phyloP scores from a whole-genome alignment of 2,113 vertebrate genomes.

The Menidia beryllina region DNA sequence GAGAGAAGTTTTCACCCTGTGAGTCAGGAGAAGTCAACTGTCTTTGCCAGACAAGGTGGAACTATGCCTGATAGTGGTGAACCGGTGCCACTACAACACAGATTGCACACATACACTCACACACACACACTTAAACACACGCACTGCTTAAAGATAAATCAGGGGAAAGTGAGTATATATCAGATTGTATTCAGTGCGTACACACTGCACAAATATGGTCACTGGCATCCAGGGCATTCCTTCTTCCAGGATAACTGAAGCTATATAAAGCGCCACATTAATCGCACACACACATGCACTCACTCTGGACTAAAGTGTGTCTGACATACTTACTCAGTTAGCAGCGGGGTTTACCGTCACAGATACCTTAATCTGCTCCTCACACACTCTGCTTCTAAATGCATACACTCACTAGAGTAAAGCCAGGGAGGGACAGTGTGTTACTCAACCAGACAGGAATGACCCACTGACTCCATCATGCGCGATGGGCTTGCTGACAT shows the following conservation, averaged over 20 bases:
- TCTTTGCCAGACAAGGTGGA: slow-evolving; percentile 58
- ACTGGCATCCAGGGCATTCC: slow-evolving; percentile 76
- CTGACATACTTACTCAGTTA: slow-evolving; percentile 59
- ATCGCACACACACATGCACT: slow-evolving; percentile 26
- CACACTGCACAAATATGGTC: slow-evolving; percentile 78
- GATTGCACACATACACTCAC: background rate
- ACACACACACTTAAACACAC: slow-evolving; percentile 18
- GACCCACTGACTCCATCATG: slow-evolving; percentile 69
- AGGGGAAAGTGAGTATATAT: slow-evolving; percentile 55
- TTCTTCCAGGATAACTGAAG: slow-evolving; percentile 73
- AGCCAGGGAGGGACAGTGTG: slow-evolving; percentile 24
- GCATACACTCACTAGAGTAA: slow-evolving; percentile 32
- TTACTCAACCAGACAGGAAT: slow-evolving; percentile 63
- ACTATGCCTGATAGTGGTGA: slow-evolving; percentile 69
- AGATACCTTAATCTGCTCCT: slow-evolving; percentile 43
- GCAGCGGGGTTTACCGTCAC: slow-evolving; percentile 39
- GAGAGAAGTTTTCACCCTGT: slow-evolving; percentile 57
- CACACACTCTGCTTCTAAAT: slow-evolving; percentile 47
- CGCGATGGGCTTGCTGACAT: slow-evolving; percentile 55
- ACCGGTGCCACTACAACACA: slow-evolving; percentile 63
- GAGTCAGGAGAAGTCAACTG: slow-evolving; percentile 54
- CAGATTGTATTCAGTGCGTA: slow-evolving; percentile 58
- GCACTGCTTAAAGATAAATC: slow-evolving; percentile 25
- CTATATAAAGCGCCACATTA: slow-evolving; percentile 74
- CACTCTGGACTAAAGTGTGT: slow-evolving; percentile 28